Conservation (phyloP, 2,797 vertebrate genomes). For the Pseudochirops cupreus region DNA sequence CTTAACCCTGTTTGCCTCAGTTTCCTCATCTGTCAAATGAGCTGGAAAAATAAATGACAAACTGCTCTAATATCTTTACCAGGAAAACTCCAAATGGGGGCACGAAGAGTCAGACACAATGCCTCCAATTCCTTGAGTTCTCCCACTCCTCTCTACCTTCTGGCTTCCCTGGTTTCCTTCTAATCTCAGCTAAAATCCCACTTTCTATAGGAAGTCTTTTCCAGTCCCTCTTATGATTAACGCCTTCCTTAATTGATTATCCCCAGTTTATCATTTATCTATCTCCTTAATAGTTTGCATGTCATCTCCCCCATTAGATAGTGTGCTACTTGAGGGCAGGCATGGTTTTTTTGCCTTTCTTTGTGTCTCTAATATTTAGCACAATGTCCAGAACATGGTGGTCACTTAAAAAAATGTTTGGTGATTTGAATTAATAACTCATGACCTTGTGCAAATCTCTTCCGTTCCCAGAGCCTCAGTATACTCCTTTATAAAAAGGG, state of each 20-base stretch:
- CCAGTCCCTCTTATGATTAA: not conserved
- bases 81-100: no score
- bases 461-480: not conserved
- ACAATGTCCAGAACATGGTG: not conserved
- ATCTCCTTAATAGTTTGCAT: not conserved
- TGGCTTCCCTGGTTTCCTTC: constrained; percentile 27
- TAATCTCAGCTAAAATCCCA: not conserved
- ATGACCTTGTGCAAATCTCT: not conserved
- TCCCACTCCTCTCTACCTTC: not conserved
- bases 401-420: not conserved
- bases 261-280: not conserved
- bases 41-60: not conserved
- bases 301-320: not conserved
- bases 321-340: not conserved
- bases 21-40: not conserved
- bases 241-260: not conserved
- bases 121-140: not conserved
- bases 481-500: not conserved
- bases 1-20: not conserved
- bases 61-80: no score
- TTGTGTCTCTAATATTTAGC: not conserved
- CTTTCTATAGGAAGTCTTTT: not conserved
- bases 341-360: not conserved
- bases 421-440: not conserved
- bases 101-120: no score